Percentiles rank a stretch among this genome's conserved stretches.
Evolutionary conservation across 2,113 vertebrate genomes (phyloP).

Genomic region (Cinclus mexicanus): DNA sequence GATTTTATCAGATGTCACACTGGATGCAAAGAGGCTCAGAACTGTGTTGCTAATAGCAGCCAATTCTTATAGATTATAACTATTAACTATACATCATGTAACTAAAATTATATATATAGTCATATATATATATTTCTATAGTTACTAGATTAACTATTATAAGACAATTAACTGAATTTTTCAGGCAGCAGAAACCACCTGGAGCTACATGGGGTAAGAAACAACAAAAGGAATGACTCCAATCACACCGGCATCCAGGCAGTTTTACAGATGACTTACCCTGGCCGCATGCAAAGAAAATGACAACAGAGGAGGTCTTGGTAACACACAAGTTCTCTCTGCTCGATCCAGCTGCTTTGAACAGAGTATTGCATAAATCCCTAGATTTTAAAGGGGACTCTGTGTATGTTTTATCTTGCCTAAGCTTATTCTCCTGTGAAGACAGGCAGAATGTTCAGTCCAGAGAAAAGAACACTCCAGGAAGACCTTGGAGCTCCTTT

Average conservation of each 20-base stretch:
- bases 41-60: not conserved
- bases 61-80: not conserved
- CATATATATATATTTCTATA: not conserved
- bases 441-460: not conserved
- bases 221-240: not conserved
- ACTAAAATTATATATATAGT: not conserved
- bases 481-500: not conserved
- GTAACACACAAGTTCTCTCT: not conserved
- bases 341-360: not conserved
- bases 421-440: not conserved
- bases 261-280: not conserved
- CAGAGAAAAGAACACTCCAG: not conserved
- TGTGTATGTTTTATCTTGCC: not conserved
- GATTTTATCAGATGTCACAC: not conserved
- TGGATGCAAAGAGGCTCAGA: not conserved
- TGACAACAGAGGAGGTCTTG: not conserved
- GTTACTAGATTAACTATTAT: not conserved
- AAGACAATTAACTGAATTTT: not conserved
- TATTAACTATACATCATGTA: not conserved
- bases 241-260: not conserved
- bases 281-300: not conserved
- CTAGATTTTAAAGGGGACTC: not conserved
- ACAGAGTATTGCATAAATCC: not conserved
- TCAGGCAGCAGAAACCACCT: not conserved
- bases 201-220: not conserved